Percentiles rank a stretch among this genome's conserved stretches.
Conservation (phyloP, 2,888 invertebrate genomes). For the Scaptodrosophila latifasciaeformis region DNA sequence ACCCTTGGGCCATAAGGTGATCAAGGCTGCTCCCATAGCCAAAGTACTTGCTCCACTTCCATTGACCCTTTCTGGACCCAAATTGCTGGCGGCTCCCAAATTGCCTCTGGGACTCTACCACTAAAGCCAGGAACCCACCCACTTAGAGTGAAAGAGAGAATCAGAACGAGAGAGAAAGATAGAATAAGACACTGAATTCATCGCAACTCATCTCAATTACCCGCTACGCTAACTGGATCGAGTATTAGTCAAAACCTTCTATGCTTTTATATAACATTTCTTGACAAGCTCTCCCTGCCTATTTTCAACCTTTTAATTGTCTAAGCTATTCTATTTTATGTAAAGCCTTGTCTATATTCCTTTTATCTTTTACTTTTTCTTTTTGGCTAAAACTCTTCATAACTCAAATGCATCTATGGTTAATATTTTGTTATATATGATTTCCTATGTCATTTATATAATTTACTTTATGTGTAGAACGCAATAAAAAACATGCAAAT, state of each 20-base stretch:
- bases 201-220: constrained; percentile 43
- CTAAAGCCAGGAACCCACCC: constrained; percentile 14
- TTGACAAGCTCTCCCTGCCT: background rate
- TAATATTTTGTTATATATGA: constrained; percentile 9
- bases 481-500: constrained; percentile 58
- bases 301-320: background rate
- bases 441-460: constrained; percentile 42
- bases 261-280: background rate
- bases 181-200: constrained; percentile 55
- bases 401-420: constrained; percentile 13
- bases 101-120: constrained; percentile 47
- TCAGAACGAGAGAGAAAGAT: constrained; percentile 36
- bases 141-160: background rate
- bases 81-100: constrained; percentile 49
- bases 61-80: constrained; percentile 60
- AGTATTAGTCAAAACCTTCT: no score
- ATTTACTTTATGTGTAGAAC: constrained; percentile 42
- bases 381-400: constrained; percentile 2
- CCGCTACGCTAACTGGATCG: constrained; percentile 23
- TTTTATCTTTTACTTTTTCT: background rate
- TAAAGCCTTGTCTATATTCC: no score
- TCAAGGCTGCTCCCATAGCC: constrained; percentile 72
- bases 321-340: no score
- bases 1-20: constrained; percentile 73
- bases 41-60: constrained; percentile 65